These are phyloP conservation scores for Linyphia triangularis DNA, from an alignment of 2,888 invertebrate species.

Conservation along the genomic window DNA sequence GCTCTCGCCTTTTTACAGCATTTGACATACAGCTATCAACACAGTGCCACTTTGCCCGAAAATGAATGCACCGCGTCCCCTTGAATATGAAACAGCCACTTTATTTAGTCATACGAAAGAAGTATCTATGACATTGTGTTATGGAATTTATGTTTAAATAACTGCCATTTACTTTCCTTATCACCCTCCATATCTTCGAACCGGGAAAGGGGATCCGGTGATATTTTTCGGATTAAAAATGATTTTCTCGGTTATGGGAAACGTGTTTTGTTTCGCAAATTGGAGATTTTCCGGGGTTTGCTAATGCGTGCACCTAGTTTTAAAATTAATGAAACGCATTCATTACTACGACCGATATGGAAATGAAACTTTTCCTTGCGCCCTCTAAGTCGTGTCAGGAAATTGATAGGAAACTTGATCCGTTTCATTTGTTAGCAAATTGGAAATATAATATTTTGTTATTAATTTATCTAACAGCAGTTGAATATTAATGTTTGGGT, in stretches of 20 bases:
- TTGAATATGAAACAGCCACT: constrained; percentile 41
- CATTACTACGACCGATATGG: background rate
- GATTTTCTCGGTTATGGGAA: constrained; percentile 26
- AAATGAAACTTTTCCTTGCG: constrained; percentile 10
- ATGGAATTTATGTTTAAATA: constrained; percentile 58
- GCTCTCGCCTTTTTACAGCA: background rate
- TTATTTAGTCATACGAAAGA: constrained; percentile 53
- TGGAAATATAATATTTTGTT: background rate
- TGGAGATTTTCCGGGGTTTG: background rate
- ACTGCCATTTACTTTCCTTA: constrained; percentile 42
- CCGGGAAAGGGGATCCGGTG: constrained; percentile 56
- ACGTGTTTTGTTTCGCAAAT: constrained; percentile 37
- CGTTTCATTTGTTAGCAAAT: background rate
- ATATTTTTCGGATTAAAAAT: constrained; percentile 57
- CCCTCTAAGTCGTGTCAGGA: background rate
- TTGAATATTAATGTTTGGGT: no score
- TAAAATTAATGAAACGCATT: constrained; percentile 29
- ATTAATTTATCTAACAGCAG: background rate
- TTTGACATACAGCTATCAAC: background rate
- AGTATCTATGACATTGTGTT: constrained; percentile 48
- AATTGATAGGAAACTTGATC: background rate
- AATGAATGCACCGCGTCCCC: background rate
- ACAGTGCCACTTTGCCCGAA: background rate
- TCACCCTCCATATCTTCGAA: constrained; percentile 41
- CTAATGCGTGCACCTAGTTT: constrained; percentile 10